Base-by-base conservation (phyloP, 2,888 invertebrate species). In the Isoperla grammatica region DNA sequence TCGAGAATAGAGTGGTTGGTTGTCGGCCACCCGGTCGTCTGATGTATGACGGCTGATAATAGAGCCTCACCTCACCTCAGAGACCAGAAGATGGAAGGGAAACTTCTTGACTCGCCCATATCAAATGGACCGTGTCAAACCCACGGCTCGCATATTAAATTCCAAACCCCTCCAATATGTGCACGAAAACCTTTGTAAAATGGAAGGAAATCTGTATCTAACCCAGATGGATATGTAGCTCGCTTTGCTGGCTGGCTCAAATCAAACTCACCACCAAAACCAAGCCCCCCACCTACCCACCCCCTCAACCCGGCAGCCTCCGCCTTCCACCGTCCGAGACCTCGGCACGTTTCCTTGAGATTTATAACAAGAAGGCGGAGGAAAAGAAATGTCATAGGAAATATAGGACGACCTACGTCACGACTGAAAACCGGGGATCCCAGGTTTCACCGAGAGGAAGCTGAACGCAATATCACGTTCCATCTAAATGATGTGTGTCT, bases 81-180 rank as follows among this genome's bases (percentile, higher is more conserved):
- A 29, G 29, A 29, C 29, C 29, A 29, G 29, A 29, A 17, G 20
- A 23, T 11, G 53, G 4, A 39, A 39, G 20, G 20, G 39, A 39
- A 13, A 17, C 37, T 17, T 53, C 37, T 53, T 53, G 53, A 53
- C 39, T 53, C 53, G 39, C 39, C 53, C 19, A 45, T 15, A n/a
- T 45, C 53, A 53, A 53, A 53, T 53, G 53, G 53, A 53, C 53
- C 53, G 39, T 53, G 53, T 39, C 53, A 53, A 53, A 35, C 53
- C 37, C 37, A 53, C 53, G 53, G 39, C 12, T 53, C 53, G 39
- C 53, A 53, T 53, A 53, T 53, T 53, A 53, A 53, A 53, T 29
- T 8, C 29, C 29, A 4, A 29, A 4, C 29, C 29, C 29, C 29
- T 29, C 29, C 29, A 6, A 29, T 8, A 29, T 29, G 29, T 29